These are phyloP conservation scores for Champsocephalus gunnari DNA, from an alignment of 2,797 vertebrate species.

Conservation along the genomic window DNA sequence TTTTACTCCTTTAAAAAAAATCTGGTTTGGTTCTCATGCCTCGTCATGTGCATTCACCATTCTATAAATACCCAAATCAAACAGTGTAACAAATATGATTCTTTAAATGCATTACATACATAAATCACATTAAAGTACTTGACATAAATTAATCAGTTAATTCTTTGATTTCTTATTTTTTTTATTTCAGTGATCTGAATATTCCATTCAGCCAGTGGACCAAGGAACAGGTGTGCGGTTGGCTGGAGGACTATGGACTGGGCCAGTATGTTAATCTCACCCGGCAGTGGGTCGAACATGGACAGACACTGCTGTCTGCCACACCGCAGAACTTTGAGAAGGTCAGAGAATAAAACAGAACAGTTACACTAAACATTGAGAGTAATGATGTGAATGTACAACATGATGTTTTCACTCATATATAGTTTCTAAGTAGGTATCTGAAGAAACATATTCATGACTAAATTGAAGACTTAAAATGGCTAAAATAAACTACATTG, in stretches of 20 bases:
- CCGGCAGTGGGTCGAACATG: constrained; percentile 94
- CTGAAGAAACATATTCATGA: background rate
- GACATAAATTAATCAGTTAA: background rate
- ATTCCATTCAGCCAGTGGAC: constrained; percentile 95
- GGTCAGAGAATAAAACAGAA: constrained; percentile 77
- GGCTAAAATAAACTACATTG: background rate
- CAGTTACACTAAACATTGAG: background rate
- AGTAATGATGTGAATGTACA: constrained; percentile 1
- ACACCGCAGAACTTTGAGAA: constrained; percentile 97
- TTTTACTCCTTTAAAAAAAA: constrained; percentile 5
- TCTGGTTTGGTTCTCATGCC: background rate
- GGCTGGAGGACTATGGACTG: constrained; percentile 95
- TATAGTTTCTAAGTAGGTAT: background rate
- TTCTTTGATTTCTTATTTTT: background rate
- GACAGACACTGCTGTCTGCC: constrained; percentile 93
- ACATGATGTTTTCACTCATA: background rate
- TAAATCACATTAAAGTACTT: background rate
- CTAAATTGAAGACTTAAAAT: background rate
- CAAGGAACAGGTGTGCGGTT: constrained; percentile 94
- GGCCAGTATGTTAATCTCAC: constrained; percentile 94
- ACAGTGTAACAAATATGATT: too few relatives aligned
- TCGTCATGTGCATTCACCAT: too few relatives aligned
- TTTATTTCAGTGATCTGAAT: constrained; percentile 86
- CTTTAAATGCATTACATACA: too few relatives aligned
- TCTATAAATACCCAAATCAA: background rate